phyloP scores from a whole-genome alignment of 1,140 invertebrate genomes.

The Caenorhabditis briggsae region DNA sequence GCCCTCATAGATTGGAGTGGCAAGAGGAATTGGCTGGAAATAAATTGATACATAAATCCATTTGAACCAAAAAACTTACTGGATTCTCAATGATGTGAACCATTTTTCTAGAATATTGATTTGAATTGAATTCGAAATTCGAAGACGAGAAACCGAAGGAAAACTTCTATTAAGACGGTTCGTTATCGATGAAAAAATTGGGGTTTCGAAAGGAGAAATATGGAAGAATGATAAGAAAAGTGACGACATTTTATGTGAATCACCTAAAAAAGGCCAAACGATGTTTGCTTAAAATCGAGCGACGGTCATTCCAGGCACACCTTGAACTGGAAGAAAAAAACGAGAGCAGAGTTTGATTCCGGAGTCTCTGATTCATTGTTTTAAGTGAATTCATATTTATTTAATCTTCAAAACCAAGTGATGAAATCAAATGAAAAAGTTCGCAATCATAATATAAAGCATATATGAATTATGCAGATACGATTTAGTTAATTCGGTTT shows the following conservation, averaged over 20 bases:
- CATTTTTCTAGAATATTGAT: background rate
- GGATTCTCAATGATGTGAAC: constrained; percentile 44
- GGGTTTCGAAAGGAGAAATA: constrained; percentile 32
- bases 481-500: no score
- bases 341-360: background rate
- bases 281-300: constrained; percentile 37
- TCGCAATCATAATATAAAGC: background rate
- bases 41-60: background rate
- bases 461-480: no score
- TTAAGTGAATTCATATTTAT: background rate
- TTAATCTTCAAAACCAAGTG: background rate
- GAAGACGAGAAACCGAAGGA: background rate
- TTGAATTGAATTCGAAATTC: background rate
- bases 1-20: constrained; percentile 35
- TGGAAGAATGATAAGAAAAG: constrained; percentile 11
- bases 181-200: background rate
- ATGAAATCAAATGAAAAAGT: background rate
- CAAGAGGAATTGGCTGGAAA: constrained; percentile 36
- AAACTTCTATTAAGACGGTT: constrained; percentile 10
- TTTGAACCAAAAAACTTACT: background rate
- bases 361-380: background rate
- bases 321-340: background rate
- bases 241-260: constrained; percentile 39
- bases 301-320: constrained; percentile 15
- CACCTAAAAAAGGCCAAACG: constrained; percentile 19